Base-by-base conservation (phyloP, 2,113 vertebrate species). In the Melanerpes formicivorus region DNA sequence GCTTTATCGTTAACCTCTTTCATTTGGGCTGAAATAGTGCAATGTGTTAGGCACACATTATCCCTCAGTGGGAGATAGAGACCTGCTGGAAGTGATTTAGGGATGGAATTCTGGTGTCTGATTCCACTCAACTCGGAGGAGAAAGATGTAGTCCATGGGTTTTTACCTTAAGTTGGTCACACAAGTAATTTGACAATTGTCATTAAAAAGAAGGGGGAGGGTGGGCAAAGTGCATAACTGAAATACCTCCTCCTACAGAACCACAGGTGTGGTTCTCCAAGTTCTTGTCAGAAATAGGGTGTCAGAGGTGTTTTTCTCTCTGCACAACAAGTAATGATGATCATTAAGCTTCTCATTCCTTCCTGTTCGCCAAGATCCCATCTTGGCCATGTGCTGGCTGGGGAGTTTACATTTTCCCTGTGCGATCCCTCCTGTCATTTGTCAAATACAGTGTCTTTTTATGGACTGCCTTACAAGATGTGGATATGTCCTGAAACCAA, bases 1-100 rank as follows among this genome's bases (percentile, higher is more conserved):
- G 94, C 95, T 96, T 96, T 97, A 82, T 88, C 95, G 94, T 97
- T 96, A 95, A 86, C 92, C 91, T 88, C 92, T 94, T 90, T 96
- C 90, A 52, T 29, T 91, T 84, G 94, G 77, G 27, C 84, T 60
- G 95, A 50, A 73, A 91, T 91, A 60, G 71, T 58, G 23, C 5
- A 21, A 86, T 90, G 77, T 85, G 64, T 10, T 58, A 96, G 87
- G 94, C 87, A 37, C 67, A 25, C 56, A 3, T 92, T 74, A 64
- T 90, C 72, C 69, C 75, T 70, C 75, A 3, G 56, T 15, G 69
- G 58, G 87, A 70, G 58, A 46, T 63, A 37, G 58, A 75, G 84
- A 84, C 54, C 69, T 77, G 78, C 79, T 95, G 69, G 29, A 85
- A 87, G 54, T 60, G 18, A 32, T 67, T 72, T 23, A 65, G 76